Conservation (phyloP, 2,888 invertebrate genomes). For the Campopleginae sp. region DNA sequence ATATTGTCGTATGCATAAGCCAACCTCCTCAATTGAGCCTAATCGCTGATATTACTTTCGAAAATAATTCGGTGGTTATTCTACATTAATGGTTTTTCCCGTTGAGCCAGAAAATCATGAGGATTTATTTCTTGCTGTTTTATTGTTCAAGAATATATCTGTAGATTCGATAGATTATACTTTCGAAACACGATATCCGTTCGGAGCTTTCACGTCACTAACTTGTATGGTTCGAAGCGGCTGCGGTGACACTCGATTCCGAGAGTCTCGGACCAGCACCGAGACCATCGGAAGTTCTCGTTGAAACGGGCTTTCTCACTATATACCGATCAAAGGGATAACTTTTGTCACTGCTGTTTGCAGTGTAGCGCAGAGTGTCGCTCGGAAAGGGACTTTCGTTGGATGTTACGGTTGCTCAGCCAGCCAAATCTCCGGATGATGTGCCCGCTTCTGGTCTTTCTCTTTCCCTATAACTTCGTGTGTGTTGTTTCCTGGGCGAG, state of each 20-base stretch:
- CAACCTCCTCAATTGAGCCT: too few species aligned
- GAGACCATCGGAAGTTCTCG: slow-evolving; percentile 57
- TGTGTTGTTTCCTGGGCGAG: background rate
- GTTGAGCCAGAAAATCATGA: background rate
- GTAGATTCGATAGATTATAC: slow-evolving; percentile 33
- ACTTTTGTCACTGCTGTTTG: slow-evolving; percentile 62
- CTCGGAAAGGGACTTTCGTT: slow-evolving; percentile 25
- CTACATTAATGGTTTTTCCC: background rate
- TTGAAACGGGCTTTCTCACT: slow-evolving; percentile 51
- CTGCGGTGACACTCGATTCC: slow-evolving; percentile 63
- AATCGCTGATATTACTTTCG: background rate
- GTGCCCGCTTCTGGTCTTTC: background rate
- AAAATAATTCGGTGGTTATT: background rate
- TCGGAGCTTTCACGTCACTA: slow-evolving; percentile 51
- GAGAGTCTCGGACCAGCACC: slow-evolving; percentile 26
- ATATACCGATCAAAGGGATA: slow-evolving; percentile 61
- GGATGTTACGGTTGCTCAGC: slow-evolving; percentile 59
- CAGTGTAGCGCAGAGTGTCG: slow-evolving; percentile 38
- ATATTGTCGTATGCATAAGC: too few species aligned
- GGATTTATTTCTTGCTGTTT: slow-evolving; percentile 8
- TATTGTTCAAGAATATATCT: background rate
- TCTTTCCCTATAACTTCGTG: background rate
- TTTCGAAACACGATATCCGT: slow-evolving; percentile 56
- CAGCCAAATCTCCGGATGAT: slow-evolving; percentile 39
- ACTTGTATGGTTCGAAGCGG: slow-evolving; percentile 53